A percentile compares a stretch with the other conserved stretches of the same genome.
phyloP scores from a whole-genome alignment of 1,140 invertebrate species.

The Caenorhabditis elegans region WBcel235 BX284603.4:10938501-10939000 shows the following conservation, averaged over 20 bases:
- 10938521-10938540: constrained; percentile 85
- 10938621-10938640: constrained; percentile 91
- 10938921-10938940: constrained; percentile 93
- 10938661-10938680: constrained; percentile 88
- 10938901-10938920: constrained; percentile 96
- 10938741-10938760: constrained; percentile 95
- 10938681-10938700: constrained; percentile 98
- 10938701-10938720: constrained; percentile 97
- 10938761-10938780: constrained; percentile 95
- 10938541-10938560: constrained; percentile 80
- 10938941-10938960: constrained; percentile 89
- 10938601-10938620: constrained; percentile 78
- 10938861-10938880: constrained; percentile 97
- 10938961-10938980: constrained; percentile 96
- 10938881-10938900: constrained; percentile 94
- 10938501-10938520: constrained; percentile 94
- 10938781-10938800: constrained; percentile 92
- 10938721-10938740: constrained; percentile 85
- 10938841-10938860: constrained; percentile 93
- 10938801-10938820: constrained; percentile 94
- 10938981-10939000: constrained; percentile 93
- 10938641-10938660: constrained; percentile 89
- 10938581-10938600: constrained; percentile 86
- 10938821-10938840: constrained; percentile 97
- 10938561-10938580: constrained; percentile 73